Evolutionary conservation across 2,113 vertebrate species (phyloP), one percentile per base, ranked within the genome.

Genomic region (Centropristis striata): DNA sequence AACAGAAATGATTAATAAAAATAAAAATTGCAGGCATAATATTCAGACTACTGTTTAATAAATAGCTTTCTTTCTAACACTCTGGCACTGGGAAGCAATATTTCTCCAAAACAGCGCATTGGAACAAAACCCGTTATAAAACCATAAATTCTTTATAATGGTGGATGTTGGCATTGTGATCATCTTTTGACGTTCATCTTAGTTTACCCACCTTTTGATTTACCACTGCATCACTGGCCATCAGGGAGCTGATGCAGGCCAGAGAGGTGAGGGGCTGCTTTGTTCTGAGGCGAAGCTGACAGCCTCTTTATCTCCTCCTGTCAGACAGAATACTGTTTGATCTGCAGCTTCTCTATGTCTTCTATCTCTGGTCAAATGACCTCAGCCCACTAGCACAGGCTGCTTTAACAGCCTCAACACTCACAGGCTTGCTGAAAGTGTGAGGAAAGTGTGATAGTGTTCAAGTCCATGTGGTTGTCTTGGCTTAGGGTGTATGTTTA

Each of bases 261-360:
- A 73, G 88, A 83, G 88, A 93, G 90, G 88, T 92, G 90, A 92
- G 80, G 51, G 54, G 88, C 67, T 87, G 86, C 93, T 94, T 93
- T 93, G 90, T 93, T 93, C 84, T 92, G 88, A 86, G 72, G 82
- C 65, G 72, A 72, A 75, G 65, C 91, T 92, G 86, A 87, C 92
- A 86, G 87, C 84, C 89, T 89, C 89, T 94, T 94, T 93, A 93
- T 93, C 90, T 93, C 76, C 75, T 92, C 73, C 90, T 92, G 92
- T 94, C 92, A 90, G 91, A 89, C 86, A 91, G 84, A 92, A 90
- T 81, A 72, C 81, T 89, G 88, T 94, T 94, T 93, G 92, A 95
- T 93, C 90, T 92, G 80, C 58, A 84, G 78, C 89, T 91, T 88
- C 81, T 88, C 78, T 60, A 10, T 58, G 76, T 83, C 87, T 86